phyloP scores from a whole-genome alignment of 2,797 vertebrate genomes.

The Botia kubotai region DNA sequence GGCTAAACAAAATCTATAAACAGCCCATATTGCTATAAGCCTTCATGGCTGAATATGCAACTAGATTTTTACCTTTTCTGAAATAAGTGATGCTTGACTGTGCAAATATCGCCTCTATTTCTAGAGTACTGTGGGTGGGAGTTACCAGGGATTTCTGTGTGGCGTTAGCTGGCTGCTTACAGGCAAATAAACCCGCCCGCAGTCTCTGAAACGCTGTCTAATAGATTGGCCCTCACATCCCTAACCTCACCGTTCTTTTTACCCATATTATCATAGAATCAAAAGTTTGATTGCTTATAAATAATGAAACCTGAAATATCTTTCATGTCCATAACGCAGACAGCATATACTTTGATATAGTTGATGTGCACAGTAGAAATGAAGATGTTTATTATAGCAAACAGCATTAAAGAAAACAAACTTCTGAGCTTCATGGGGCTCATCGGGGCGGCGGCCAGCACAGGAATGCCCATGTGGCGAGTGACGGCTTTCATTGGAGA shows the following conservation, averaged over 20 bases:
- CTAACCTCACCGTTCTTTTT: too few relatives aligned
- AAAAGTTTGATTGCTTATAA: too few relatives aligned
- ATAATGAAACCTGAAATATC: too few relatives aligned
- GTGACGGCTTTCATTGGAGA: conserved; percentile 89
- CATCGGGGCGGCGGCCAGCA: conserved; percentile 83
- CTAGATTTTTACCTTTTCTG: not conserved
- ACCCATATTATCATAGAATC: too few relatives aligned
- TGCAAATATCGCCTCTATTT: not conserved
- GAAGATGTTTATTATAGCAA: too few relatives aligned
- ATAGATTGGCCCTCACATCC: too few relatives aligned
- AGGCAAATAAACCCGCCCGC: too few relatives aligned
- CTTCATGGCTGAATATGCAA: not conserved
- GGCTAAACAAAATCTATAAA: not conserved
- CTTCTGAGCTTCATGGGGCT: conserved; percentile 81
- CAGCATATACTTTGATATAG: too few relatives aligned
- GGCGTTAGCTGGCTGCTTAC: too few relatives aligned
- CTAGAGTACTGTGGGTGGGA: not conserved
- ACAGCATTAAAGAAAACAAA: too few relatives aligned
- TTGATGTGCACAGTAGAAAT: conserved; percentile 60
- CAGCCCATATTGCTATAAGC: not conserved
- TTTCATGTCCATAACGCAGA: too few relatives aligned
- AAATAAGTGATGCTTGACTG: not conserved
- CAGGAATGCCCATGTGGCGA: conserved; percentile 93
- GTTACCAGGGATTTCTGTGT: not conserved
- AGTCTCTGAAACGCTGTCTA: too few relatives aligned